phyloP scores from a whole-genome alignment of 2,113 vertebrate genomes.

The Willisornis vidua region DNA sequence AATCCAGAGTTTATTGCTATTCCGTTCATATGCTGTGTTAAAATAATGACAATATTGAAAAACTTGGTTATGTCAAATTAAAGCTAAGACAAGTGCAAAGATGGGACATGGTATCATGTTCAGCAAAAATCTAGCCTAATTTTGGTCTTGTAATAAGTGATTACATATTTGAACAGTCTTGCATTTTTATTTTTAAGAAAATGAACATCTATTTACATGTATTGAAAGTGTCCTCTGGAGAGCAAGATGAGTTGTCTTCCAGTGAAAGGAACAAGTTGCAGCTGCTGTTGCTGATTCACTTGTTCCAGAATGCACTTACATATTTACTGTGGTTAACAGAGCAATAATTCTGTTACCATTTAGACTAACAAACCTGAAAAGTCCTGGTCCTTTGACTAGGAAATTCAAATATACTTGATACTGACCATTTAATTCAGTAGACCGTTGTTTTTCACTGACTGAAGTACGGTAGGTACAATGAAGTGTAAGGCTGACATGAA shows the following conservation, averaged over 20 bases:
- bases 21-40: neutral
- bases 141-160: neutral
- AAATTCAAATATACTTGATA: neutral
- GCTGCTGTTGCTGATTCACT: neutral
- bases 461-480: neutral
- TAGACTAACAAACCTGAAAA: neutral
- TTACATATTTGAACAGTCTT: neutral
- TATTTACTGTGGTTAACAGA: neutral
- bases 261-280: neutral
- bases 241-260: neutral
- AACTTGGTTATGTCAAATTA: neutral
- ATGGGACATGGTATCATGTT: neutral
- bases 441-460: neutral
- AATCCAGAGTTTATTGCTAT: neutral
- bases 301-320: neutral
- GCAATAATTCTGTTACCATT: neutral
- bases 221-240: neutral
- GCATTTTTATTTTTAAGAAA: neutral
- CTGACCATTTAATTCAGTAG: neutral
- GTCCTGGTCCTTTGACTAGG: neutral
- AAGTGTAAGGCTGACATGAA: neutral
- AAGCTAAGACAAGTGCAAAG: neutral
- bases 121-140: neutral
- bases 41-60: neutral
- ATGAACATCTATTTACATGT: neutral